Percentiles rank a stretch among this genome's conserved stretches.
Evolutionary conservation across 1,140 invertebrate genomes (phyloP).

Genomic region (Lepeophtheirus salmonis): DNA sequence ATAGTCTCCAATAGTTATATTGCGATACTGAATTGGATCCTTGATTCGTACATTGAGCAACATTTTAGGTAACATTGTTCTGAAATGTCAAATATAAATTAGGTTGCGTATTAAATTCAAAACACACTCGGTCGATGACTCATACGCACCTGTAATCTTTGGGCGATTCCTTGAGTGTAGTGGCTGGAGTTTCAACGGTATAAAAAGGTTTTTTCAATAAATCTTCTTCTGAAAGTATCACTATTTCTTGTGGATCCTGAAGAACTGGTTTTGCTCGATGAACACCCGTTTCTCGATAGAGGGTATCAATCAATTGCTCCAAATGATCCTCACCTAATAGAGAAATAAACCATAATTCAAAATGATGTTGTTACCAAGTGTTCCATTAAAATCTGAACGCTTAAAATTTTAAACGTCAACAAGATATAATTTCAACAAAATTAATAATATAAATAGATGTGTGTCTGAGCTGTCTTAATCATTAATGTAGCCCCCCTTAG

Average conservation of each 20-base stretch:
- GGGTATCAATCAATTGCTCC: background rate
- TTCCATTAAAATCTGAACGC: too few species aligned
- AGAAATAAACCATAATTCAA: too few species aligned
- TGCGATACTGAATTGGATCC: background rate
- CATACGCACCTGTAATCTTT: background rate
- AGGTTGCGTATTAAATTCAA: too few species aligned
- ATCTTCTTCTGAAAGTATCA: conserved; percentile 11
- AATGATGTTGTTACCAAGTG: background rate
- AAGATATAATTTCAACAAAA: too few species aligned
- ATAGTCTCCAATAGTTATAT: conserved; percentile 4
- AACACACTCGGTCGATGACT: too few species aligned
- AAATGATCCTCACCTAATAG: background rate
- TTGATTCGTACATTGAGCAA: conserved; percentile 8
- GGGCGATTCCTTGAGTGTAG: background rate
- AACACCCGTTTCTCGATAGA: background rate
- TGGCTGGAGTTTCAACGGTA: conserved; percentile 6
- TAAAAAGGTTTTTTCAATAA: conserved; percentile 17
- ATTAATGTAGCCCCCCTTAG: too few species aligned
- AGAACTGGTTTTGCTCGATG: background rate
- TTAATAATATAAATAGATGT: too few species aligned
- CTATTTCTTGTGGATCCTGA: background rate
- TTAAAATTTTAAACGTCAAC: too few species aligned
- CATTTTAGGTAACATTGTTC: background rate
- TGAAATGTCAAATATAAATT: background rate
- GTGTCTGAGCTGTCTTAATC: too few species aligned